Evolutionary conservation across 2,113 vertebrate species (phyloP).

Genomic region (Gallinago jamesoni): DNA sequence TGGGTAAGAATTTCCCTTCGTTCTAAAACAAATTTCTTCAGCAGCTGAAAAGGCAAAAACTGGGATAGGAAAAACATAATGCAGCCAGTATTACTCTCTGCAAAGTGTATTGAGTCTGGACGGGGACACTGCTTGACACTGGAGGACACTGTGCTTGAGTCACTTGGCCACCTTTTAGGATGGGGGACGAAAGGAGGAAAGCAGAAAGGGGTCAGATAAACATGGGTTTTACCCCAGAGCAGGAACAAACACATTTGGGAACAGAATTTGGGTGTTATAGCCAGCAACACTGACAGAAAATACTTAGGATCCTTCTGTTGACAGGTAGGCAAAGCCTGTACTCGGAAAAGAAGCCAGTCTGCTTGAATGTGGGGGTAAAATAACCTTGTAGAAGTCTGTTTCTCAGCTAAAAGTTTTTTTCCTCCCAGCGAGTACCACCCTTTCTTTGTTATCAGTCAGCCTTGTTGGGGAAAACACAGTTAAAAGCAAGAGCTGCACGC

Average conservation of each 20-base stretch:
- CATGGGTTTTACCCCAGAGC: not conserved
- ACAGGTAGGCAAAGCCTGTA: not conserved
- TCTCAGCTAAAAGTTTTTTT: not conserved
- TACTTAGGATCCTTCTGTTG: not conserved
- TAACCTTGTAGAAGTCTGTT: not conserved
- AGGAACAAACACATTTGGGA: not conserved
- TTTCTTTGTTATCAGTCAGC: not conserved
- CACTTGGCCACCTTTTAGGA: not conserved
- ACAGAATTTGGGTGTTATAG: not conserved
- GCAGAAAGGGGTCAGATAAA: not conserved
- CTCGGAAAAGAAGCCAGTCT: not conserved
- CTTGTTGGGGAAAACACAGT: not conserved
- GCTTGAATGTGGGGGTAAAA: not conserved
- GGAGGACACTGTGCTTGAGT: not conserved
- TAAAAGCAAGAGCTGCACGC: not conserved
- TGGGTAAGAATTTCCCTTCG: constrained; percentile 77
- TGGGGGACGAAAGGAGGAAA: not conserved
- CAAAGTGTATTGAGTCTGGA: not conserved
- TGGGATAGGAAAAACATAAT: not conserved
- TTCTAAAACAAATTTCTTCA: not conserved
- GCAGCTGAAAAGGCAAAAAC: not conserved
- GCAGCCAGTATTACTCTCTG: not conserved
- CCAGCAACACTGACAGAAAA: not conserved
- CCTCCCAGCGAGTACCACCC: not conserved
- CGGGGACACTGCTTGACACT: not conserved